Base-by-base conservation (phyloP, 2,888 invertebrate species). In the Rapana venosa region DNA sequence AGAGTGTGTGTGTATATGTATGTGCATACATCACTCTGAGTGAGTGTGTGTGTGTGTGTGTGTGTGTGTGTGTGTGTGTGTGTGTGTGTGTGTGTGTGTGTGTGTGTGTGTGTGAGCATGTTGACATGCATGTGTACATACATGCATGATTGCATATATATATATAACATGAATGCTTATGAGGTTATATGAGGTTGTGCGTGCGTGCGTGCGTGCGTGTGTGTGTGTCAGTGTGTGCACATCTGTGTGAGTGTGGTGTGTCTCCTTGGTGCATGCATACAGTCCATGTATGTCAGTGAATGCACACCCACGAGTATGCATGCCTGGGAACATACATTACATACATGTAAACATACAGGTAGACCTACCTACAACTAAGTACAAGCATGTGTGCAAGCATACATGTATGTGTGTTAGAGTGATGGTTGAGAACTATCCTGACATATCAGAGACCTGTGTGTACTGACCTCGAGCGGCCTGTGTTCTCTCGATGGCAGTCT, bases 401-500 rank as follows among this genome's bases (percentile, higher is more conserved):
- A n/a, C n/a, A n/a, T n/a, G n/a, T 17, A n/a, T 17, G 1, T 17
- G n/a, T 74, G n/a, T 22, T 30, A 74, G n/a, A 17, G 32, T 32
- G 32, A 79, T 32, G 32, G 32, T 22, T 26, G 1, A 2, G 32
- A 32, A 79, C 17, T 26, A 8, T 83, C 6, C 36, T 22, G 26
- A 83, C 26, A 83, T 26, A 26, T 22, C 36, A 5, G 11, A 26
- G 47, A 26, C 79, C 32, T 13, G 17, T 11, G 26, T n/a, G 20
- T 15, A 35, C 61, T 47, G n/a, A 89, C 89, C 85, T 89, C 13
- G 56, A 13, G 84, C 36, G 83, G 85, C 89, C 93, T 91, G 87
- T 94, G 93, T 94, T 92, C 96, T 94, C 89, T 96, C 96, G n/a
- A 95, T 93, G 6, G 96, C 96, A 77, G 95, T 95, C 91, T 94